Evolutionary conservation across 2,113 vertebrate genomes (phyloP).

Genomic region (Pelodiscus sinensis): DNA sequence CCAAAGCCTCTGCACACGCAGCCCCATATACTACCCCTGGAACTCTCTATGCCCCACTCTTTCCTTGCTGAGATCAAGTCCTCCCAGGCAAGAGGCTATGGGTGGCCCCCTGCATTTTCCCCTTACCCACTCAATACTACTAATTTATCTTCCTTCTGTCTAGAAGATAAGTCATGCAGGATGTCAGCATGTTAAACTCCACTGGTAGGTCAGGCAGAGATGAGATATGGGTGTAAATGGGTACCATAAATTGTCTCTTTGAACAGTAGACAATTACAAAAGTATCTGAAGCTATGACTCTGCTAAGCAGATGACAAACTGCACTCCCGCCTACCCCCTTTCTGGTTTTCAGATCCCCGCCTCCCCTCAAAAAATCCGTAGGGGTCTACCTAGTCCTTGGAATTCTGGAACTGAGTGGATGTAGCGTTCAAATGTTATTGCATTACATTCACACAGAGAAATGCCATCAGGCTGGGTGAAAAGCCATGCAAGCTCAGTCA

Average conservation of each 20-base stretch:
- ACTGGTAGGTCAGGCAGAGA: constrained; percentile 3
- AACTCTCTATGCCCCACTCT: too few species aligned
- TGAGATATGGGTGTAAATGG: neutral
- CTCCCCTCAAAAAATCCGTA: neutral
- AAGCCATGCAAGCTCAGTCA: neutral
- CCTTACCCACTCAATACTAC: neutral
- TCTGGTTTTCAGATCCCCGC: neutral
- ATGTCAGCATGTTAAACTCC: neutral
- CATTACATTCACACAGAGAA: neutral
- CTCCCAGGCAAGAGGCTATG: too few species aligned
- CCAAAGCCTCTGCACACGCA: neutral
- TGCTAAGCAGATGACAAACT: neutral
- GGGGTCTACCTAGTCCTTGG: neutral
- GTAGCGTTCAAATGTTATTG: neutral
- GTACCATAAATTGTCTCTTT: neutral
- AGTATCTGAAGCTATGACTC: constrained; percentile 17
- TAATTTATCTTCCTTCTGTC: neutral
- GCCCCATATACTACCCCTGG: neutral
- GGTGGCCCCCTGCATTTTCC: neutral
- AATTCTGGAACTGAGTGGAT: neutral
- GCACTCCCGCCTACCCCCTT: neutral
- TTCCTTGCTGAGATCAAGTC: too few species aligned
- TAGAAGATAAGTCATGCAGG: constrained; percentile 23
- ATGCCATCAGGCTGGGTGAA: neutral
- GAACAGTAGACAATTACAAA: neutral